These are phyloP conservation scores for Drusus annulatus DNA, from an alignment of 1,140 invertebrate species.

Conservation along the genomic window DNA sequence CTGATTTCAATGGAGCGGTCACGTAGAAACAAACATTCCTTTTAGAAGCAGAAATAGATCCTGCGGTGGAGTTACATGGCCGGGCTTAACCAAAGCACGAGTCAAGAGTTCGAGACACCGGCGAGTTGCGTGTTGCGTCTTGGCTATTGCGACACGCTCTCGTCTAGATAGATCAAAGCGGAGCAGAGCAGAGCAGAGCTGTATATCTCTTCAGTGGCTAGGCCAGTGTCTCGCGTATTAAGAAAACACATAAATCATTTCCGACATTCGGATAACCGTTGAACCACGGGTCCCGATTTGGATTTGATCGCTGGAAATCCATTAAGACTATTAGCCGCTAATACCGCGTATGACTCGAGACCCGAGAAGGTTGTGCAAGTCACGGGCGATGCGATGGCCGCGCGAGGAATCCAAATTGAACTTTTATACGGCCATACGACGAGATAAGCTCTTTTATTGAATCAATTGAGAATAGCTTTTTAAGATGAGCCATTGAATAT, in stretches of 20 bases:
- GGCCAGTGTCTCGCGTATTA: conserved; percentile 26
- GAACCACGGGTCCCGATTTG: conserved; percentile 15
- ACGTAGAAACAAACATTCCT: neutral
- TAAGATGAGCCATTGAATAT: conserved; percentile 41
- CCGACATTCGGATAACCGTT: conserved; percentile 30
- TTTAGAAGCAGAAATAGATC: neutral
- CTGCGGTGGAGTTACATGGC: neutral
- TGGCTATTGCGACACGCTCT: neutral
- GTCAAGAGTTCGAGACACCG: conserved; percentile 1
- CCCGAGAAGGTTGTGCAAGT: conserved; percentile 3
- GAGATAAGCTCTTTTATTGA: conserved; percentile 45
- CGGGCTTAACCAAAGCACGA: conserved; percentile 3
- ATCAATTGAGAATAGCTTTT: conserved; percentile 35
- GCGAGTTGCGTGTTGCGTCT: neutral
- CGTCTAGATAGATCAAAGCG: conserved; percentile 10
- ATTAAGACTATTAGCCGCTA: conserved; percentile 42
- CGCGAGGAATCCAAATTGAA: conserved; percentile 1
- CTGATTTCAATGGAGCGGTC: neutral
- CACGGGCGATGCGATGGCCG: conserved; percentile 5
- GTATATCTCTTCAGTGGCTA: conserved; percentile 22
- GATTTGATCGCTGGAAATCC: conserved; percentile 36
- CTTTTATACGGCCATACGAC: conserved; percentile 16
- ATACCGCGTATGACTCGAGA: conserved; percentile 12
- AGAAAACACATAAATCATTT: conserved; percentile 40
- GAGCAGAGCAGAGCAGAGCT: conserved; percentile 19